Base-by-base conservation (phyloP, 2,888 invertebrate species). In the Trichacis sp. region DNA sequence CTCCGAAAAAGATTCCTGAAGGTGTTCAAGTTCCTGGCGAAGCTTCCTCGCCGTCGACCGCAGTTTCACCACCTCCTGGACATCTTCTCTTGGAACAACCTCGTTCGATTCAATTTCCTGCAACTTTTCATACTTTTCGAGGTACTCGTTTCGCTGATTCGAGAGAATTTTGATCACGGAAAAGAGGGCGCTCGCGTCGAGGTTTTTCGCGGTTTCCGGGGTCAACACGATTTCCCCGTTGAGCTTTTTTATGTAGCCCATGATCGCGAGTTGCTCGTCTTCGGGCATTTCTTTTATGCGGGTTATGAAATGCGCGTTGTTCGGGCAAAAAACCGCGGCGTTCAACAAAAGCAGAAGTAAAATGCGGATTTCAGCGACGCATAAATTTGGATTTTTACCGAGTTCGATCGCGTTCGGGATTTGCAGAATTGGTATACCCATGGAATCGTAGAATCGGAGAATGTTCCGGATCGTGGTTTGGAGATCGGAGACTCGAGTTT, bases 291-390 rank as follows among this genome's bases (percentile, higher is more conserved):
- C 89, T 83, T 94, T 95, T 71, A 97, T 97, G 72, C 91, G 88
- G 18, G 92, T 92, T 68, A 97, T 94, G 81, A 96, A 95, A 29
- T 90, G 85, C 83, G 96, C 94, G 79, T 96, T 96, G 71, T 93
- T 93, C 1, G 96, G 95, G 77, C 96, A 95, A 84, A 97, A 96
- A 2, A 97, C 96, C 18, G 97, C 96, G 80, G 96, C 96, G 52
- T 97, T 97, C 64, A 97, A 88, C 40, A 98, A 86, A 53, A 98
- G 86, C 24, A 95, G 87, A 54, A 96, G 85, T 40, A 96, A 85
- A 15, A 93, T 88, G 82, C 93, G 91, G 88, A 97, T 89, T 73
- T 92, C 91, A 69, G 91, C 90, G 46, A 93, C 81, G 2, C 61
- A 18, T 15, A 88, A 86, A 45, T 88, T 88, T 1, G 93, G 92